These are phyloP conservation scores for Dexiosoma caninum DNA, from an alignment of 2,888 invertebrate species.

Conservation along the genomic window DNA sequence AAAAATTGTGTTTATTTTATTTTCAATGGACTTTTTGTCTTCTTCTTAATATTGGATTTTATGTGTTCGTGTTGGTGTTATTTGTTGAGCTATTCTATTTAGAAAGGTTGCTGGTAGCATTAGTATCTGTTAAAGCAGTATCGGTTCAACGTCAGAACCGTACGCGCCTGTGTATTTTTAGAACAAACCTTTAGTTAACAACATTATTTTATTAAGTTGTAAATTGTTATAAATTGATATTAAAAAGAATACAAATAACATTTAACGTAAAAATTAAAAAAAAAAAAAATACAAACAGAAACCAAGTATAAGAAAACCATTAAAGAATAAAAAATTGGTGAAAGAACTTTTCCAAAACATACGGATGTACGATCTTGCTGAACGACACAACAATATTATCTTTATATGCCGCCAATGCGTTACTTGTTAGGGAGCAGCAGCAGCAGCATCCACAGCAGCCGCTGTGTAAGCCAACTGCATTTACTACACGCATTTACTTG, in stretches of 20 bases:
- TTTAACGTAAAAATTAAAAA: not conserved
- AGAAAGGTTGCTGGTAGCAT: conserved; percentile 71
- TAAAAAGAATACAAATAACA: not conserved
- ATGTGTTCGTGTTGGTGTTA: conserved; percentile 39
- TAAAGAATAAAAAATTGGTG: no score
- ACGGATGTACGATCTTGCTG: conserved; percentile 23
- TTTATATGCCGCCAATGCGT: conserved; percentile 12
- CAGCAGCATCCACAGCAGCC: conserved; percentile 14
- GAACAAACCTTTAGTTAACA: not conserved
- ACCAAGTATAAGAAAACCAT: no score
- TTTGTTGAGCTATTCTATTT: conserved; percentile 70
- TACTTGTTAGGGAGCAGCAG: conserved; percentile 24
- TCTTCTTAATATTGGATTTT: conserved; percentile 55
- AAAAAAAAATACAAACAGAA: no score
- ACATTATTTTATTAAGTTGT: conserved; percentile 6
- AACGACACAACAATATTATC: conserved; percentile 13
- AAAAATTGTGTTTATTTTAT: conserved; percentile 33
- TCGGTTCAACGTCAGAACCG: conserved; percentile 77
- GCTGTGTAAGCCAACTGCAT: conserved; percentile 46
- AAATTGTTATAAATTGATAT: conserved; percentile 1
- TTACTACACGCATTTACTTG: conserved; percentile 33
- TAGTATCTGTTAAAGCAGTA: conserved; percentile 73
- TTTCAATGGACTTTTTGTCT: conserved; percentile 29
- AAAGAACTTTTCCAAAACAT: not conserved
- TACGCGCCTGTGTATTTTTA: conserved; percentile 66